Evolutionary conservation across 2,113 vertebrate genomes (phyloP).

Genomic region (Odontesthes bonariensis): DNA sequence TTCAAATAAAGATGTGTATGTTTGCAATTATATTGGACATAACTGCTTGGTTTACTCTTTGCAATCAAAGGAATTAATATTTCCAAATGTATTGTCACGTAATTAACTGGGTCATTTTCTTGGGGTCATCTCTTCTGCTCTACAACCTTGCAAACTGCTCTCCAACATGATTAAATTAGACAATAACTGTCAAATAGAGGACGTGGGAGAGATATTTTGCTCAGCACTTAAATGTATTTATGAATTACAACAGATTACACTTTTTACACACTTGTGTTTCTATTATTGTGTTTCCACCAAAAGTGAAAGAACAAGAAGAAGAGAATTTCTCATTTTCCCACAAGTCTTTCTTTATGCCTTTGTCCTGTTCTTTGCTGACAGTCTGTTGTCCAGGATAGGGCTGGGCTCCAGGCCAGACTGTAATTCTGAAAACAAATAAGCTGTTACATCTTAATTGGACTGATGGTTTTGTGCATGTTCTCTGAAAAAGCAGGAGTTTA

Average conservation of each 20-base stretch:
- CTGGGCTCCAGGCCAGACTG: not conserved
- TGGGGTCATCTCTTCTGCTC: not conserved
- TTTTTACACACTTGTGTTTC: not conserved
- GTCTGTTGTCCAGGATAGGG: not conserved
- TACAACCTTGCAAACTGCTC: rapidly evolving
- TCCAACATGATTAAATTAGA: not conserved
- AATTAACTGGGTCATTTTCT: not conserved
- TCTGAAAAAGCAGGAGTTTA: not conserved
- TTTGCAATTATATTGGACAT: constrained; percentile 18
- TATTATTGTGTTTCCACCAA: not conserved
- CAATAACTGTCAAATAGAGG: not conserved
- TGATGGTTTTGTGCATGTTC: not conserved
- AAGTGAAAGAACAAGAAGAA: not conserved
- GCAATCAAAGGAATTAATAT: constrained; percentile 6
- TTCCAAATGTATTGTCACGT: constrained; percentile 12
- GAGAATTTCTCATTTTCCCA: not conserved
- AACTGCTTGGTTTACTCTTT: not conserved
- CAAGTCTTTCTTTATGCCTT: not conserved
- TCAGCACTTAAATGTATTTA: not conserved
- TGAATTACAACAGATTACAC: not conserved
- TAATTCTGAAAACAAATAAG: constrained; percentile 1
- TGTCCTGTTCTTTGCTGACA: not conserved
- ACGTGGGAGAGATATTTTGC: not conserved
- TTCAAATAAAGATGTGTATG: constrained; percentile 18
- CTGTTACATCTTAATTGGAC: constrained; percentile 8